A percentile compares a stretch with the other conserved stretches of the same genome.
Evolutionary conservation across 2,113 vertebrate genomes (phyloP).

Genomic region (Callospermophilus lateralis): DNA sequence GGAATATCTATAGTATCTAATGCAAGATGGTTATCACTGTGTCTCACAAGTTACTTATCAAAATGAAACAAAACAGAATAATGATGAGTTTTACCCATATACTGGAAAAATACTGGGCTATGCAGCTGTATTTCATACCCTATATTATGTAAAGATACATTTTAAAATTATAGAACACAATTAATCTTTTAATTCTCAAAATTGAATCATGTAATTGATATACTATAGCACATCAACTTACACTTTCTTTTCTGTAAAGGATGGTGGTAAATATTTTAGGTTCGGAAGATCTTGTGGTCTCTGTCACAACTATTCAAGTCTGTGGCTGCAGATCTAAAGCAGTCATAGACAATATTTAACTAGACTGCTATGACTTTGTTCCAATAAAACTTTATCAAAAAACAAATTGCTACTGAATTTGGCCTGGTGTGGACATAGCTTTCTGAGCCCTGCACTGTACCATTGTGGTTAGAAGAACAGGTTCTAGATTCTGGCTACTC

Average conservation of each 20-base stretch:
- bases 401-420: neutral
- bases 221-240: accelerated
- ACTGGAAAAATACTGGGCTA: neutral
- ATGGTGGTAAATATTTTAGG: neutral
- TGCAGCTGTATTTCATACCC: neutral
- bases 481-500: neutral
- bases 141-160: neutral
- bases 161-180: neutral
- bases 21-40: neutral
- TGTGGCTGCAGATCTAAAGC: neutral
- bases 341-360: neutral
- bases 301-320: neutral
- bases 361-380: neutral
- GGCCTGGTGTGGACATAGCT: neutral
- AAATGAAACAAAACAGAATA: conserved; percentile 9
- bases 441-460: neutral
- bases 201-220: neutral
- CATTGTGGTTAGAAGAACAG: neutral
- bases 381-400: neutral
- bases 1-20: neutral
- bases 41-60: neutral
- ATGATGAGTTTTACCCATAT: neutral
- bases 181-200: neutral
- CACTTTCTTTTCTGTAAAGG: neutral
- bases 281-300: neutral